A percentile compares a stretch with the other conserved stretches of the same genome.
Conservation (phyloP, 2,113 vertebrate genomes). For the Cheilinus undulatus region DNA sequence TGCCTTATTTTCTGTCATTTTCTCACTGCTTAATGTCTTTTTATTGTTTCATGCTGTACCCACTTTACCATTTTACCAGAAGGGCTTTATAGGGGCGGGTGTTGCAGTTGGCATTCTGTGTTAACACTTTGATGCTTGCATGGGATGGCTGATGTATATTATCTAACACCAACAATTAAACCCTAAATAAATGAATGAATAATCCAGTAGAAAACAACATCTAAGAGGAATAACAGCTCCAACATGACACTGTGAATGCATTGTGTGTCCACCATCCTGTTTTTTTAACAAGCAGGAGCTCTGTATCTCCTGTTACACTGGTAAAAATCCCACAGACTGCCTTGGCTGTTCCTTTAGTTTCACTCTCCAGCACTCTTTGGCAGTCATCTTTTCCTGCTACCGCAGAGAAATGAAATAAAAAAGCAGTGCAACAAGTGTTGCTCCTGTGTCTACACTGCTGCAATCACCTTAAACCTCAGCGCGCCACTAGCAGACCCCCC, state of each 20-base stretch:
- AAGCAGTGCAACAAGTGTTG: slow-evolving; percentile 20
- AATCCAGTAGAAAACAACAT: background rate
- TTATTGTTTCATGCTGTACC: too few relatives aligned
- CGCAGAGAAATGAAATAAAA: slow-evolving; percentile 3
- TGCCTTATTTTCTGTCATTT: too few relatives aligned
- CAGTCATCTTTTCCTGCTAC: slow-evolving; percentile 2
- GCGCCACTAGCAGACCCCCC: background rate
- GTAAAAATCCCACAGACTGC: slow-evolving; percentile 13
- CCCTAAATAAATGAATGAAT: background rate
- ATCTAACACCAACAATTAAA: too few relatives aligned
- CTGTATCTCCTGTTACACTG: slow-evolving; percentile 34
- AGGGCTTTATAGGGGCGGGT: too few relatives aligned
- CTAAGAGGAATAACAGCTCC: background rate
- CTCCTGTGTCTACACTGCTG: slow-evolving; percentile 16
- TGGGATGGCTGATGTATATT: too few relatives aligned
- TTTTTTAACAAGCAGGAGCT: slow-evolving; percentile 49
- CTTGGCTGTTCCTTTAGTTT: background rate
- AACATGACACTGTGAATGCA: slow-evolving; percentile 17
- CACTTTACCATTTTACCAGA: too few relatives aligned
- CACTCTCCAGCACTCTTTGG: background rate
- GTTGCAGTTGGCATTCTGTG: too few relatives aligned
- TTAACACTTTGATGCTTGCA: too few relatives aligned
- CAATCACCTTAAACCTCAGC: slow-evolving; percentile 36
- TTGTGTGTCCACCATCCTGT: slow-evolving; percentile 6
- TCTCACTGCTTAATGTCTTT: too few relatives aligned